phyloP scores from a whole-genome alignment of 2,888 invertebrate genomes.

The Anoncus sp. region DNA sequence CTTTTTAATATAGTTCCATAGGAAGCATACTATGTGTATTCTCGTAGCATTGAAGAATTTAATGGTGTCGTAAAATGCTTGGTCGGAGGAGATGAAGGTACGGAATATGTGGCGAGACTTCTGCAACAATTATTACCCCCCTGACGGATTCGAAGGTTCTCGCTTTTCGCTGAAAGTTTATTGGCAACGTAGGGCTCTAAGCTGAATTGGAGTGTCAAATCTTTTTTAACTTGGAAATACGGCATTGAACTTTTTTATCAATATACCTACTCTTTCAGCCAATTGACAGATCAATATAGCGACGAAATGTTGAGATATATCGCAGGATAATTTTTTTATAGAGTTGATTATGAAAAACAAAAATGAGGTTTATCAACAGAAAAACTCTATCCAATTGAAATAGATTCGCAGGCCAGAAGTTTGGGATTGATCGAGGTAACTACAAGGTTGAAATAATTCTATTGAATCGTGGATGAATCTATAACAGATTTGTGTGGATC shows the following conservation, averaged over 20 bases:
- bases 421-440: background rate
- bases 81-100: constrained; percentile 7
- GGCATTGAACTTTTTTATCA: background rate
- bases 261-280: background rate
- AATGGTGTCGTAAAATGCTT: constrained; percentile 12
- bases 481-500: too few relatives aligned
- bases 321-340: too few relatives aligned
- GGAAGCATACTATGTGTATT: constrained; percentile 6
- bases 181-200: background rate
- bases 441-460: background rate
- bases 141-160: background rate
- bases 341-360: too few relatives aligned
- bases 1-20: constrained; percentile 1
- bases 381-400: background rate
- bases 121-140: constrained; percentile 21
- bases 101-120: constrained; percentile 8
- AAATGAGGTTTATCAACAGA: too few relatives aligned
- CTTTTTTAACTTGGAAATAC: background rate
- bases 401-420: background rate
- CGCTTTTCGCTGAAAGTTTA: background rate
- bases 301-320: background rate
- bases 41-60: background rate
- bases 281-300: background rate
- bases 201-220: background rate
- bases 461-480: background rate